These are phyloP conservation scores for Erebia aethiops DNA, from an alignment of 2,888 invertebrate genomes.

Conservation along the genomic window DNA sequence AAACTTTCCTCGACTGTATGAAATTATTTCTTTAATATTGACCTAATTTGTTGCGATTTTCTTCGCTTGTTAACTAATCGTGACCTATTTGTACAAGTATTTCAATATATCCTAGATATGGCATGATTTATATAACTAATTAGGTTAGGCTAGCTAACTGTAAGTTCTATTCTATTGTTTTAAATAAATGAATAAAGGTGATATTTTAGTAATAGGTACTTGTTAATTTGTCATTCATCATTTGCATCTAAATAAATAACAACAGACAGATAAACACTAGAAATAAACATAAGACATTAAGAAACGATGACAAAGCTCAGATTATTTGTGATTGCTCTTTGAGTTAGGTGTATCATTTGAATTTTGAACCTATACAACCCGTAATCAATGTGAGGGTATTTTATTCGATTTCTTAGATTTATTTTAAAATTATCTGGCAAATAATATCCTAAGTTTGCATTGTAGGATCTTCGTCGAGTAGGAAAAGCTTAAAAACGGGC, in stretches of 20 bases:
- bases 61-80: slow-evolving; percentile 36
- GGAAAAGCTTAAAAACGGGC: too few relatives aligned
- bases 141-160: not conserved
- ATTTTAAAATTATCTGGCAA: too few relatives aligned
- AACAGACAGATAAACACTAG: slow-evolving; percentile 32
- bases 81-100: slow-evolving; percentile 26
- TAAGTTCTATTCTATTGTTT: too few relatives aligned
- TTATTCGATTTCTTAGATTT: too few relatives aligned
- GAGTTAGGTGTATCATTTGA: slow-evolving; percentile 5
- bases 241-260: slow-evolving; percentile 36
- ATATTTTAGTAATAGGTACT: slow-evolving; percentile 9
- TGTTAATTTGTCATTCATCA: slow-evolving; percentile 32
- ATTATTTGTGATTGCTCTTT: slow-evolving; percentile 12
- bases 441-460: too few relatives aligned
- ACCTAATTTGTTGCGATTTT: slow-evolving; percentile 40
- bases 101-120: slow-evolving; percentile 13
- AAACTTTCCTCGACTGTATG: slow-evolving; percentile 41
- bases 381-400: too few relatives aligned
- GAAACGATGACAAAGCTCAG: slow-evolving; percentile 26
- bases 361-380: not conserved
- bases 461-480: too few relatives aligned
- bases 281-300: slow-evolving; percentile 31
- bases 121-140: not conserved
- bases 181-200: not conserved
- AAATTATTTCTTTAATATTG: slow-evolving; percentile 42